A percentile compares a stretch with the other conserved stretches of the same genome.
These are phyloP conservation scores for Chrysina gloriosa DNA, from an alignment of 2,888 invertebrate genomes.

Conservation along the genomic window DNA sequence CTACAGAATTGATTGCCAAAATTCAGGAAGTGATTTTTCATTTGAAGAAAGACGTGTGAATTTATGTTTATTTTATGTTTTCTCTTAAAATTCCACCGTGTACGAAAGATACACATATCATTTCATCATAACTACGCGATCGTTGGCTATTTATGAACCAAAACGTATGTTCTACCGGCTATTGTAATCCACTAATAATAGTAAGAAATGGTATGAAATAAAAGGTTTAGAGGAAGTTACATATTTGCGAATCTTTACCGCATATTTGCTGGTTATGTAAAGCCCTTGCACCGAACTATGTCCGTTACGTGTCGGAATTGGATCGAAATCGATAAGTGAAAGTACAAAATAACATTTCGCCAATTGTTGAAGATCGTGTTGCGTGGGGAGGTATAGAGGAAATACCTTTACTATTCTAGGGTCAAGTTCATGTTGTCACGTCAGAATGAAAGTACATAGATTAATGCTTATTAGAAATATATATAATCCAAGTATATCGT, in stretches of 20 bases:
- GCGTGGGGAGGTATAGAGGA: neutral
- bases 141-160: constrained; percentile 2
- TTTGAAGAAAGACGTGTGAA: neutral
- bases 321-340: constrained; percentile 13
- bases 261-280: neutral
- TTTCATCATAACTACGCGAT: neutral
- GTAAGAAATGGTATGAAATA: neutral
- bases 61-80: neutral
- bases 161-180: neutral
- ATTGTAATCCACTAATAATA: constrained; percentile 22
- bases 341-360: neutral
- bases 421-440: constrained; percentile 2
- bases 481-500: no score
- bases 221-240: constrained; percentile 13
- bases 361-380: neutral
- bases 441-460: constrained; percentile 6
- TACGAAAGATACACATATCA: neutral
- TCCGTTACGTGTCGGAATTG: neutral
- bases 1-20: no score
- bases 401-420: neutral
- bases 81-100: neutral
- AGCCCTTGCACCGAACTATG: constrained; percentile 1
- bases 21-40: neutral
- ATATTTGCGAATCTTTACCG: neutral
- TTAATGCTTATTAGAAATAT: no score